Base-by-base conservation (phyloP, 1,140 invertebrate genomes). In the Mylabris phalerata region DNA sequence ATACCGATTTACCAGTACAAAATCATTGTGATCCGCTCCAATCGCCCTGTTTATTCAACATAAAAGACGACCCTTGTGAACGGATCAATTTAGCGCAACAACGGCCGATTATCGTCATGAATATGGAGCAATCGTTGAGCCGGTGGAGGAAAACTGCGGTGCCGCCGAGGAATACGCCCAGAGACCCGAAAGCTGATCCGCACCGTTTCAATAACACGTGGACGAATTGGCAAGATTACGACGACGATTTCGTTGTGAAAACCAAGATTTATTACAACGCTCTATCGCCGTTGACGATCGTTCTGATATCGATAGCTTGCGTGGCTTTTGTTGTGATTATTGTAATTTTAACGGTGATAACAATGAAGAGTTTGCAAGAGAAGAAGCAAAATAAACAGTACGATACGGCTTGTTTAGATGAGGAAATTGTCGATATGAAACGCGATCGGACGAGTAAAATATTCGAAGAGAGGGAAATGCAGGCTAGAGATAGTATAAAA, bases 21-120 rank as follows among this genome's bases (percentile, higher is more conserved):
- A 63, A 70, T 7, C 51, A 57, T 59, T 87, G 85, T 57, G 70
- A 83, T 60, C 77, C 82, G 0, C 42, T 76, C 0, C 57, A 73
- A 51, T 68, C 76, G 3, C 82, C 86, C 3, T 92, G 90, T 66
- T 71, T 92, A 0, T 93, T 85, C 71, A 82, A 92, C 65, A 77
- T 92, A 27, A 72, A 72, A 5, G 73, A 79, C 13, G 90, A 92
- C 75, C 90, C 90, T 0, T 92, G 90, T 67, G 90, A 92, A 71
- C 80, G 73, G 50, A 75, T 82, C 26, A 90, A 92, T 75, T 68
- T 92, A 25, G 83, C 82, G 6, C 52, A 67, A 0, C 43, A 65
- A 0, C 48, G 73, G n/a, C 80, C 80, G 3, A 48, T 71, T 7
- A 68, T 82, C 2, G 42, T 82, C 3, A 46, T 70, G 0, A 68